A percentile compares a stretch with the other conserved stretches of the same genome.
These are phyloP conservation scores for Trematomus bernacchii DNA, from an alignment of 2,797 vertebrate genomes.

Conservation along the genomic window DNA sequence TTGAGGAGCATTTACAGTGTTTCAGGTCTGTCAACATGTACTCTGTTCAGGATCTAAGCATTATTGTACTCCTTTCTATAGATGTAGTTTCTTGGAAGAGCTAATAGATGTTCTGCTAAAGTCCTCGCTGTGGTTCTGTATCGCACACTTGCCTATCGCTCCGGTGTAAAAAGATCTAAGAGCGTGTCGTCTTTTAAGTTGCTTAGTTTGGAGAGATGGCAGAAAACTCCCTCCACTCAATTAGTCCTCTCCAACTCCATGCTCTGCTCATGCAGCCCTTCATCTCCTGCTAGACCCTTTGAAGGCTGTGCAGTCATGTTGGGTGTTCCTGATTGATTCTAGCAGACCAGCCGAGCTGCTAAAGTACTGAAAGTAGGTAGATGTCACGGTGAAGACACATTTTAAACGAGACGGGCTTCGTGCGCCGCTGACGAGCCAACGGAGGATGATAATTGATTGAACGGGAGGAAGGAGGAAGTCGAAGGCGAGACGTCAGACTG, in stretches of 20 bases:
- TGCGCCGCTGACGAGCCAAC: not conserved
- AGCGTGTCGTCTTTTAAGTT: slow-evolving; percentile 58
- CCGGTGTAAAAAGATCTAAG: slow-evolving; percentile 58
- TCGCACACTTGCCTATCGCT: not conserved
- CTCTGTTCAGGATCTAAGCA: not conserved
- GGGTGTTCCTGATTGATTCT: slow-evolving; percentile 50
- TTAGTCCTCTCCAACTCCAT: slow-evolving; percentile 63
- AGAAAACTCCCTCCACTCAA: slow-evolving; percentile 55
- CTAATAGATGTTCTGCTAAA: not conserved
- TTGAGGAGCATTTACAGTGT: not conserved
- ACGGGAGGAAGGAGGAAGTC: slow-evolving; percentile 29
- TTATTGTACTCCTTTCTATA: not conserved
- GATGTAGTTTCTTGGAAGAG: slow-evolving; percentile 2
- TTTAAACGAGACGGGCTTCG: slow-evolving; percentile 31
- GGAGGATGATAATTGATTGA: slow-evolving; percentile 28
- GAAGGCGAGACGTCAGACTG: slow-evolving; percentile 11
- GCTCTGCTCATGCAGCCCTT: slow-evolving; percentile 58
- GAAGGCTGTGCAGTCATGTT: slow-evolving; percentile 51
- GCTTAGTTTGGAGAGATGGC: slow-evolving; percentile 62
- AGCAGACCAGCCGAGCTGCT: slow-evolving; percentile 40
- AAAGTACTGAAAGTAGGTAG: slow-evolving; percentile 24
- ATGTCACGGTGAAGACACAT: slow-evolving; percentile 24
- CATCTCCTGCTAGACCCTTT: slow-evolving; percentile 63
- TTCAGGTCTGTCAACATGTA: not conserved
- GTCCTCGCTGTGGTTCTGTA: not conserved